phyloP scores from a whole-genome alignment of 2,113 vertebrate genomes.

The Macrotus californicus region DNA sequence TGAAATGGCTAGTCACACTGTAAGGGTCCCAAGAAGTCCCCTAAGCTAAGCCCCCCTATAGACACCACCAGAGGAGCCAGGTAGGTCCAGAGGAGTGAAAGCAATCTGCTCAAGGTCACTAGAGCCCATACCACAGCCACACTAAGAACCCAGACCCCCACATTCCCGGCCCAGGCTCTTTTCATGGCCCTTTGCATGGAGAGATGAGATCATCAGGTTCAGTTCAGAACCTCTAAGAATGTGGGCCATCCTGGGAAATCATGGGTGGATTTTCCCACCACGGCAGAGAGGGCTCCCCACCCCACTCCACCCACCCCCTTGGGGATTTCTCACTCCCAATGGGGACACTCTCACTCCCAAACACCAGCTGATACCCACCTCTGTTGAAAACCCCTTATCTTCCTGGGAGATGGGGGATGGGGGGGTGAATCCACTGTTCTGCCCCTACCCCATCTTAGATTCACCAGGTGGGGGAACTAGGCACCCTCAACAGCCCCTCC shows the following conservation, averaged over 20 bases:
- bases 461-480: constrained; percentile 35
- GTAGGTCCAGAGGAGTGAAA: background rate
- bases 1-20: background rate
- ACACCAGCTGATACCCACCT: background rate
- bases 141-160: background rate
- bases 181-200: background rate
- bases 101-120: constrained; percentile 58
- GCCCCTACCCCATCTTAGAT: constrained; percentile 20
- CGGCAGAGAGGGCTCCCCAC: background rate
- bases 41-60: background rate
- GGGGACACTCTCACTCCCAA: background rate
- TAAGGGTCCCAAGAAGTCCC: background rate
- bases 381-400: background rate
- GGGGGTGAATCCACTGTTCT: background rate
- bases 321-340: background rate
- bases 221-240: constrained; percentile 57
- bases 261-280: constrained; percentile 20
- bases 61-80: background rate
- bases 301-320: background rate
- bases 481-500: background rate
- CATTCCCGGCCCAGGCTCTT: background rate
- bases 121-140: background rate
- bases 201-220: constrained; percentile 60
- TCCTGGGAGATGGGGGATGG: background rate
- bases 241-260: constrained; percentile 46